Evolutionary conservation across 2,113 vertebrate genomes (phyloP), one percentile per base, ranked within the genome.

Genomic region (Barnardius zonarius): DNA sequence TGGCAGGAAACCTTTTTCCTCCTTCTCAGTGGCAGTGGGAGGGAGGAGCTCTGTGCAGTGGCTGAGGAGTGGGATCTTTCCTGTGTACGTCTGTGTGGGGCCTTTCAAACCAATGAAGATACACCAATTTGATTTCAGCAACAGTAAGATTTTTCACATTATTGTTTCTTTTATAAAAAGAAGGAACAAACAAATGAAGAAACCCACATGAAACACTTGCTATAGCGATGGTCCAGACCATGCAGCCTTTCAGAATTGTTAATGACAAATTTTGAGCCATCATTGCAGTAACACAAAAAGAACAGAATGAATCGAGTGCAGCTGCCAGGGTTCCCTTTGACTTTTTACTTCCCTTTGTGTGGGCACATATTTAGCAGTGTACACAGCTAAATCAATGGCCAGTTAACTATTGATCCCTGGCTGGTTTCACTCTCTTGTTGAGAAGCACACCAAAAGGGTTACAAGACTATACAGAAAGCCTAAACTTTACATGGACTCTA

Each of bases 331-430:
- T 13, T 94, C 28, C 52, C 57, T 83, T 75, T 88, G 79, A 75
- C 87, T 84, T 95, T 84, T 91, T 93, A 64, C 52, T 88, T 92
- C 75, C 51, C 33, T 86, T 88, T 83, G 73, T 57, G 64, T 41
- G 52, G 83, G 66, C 24, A 86, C 35, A 64, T 86, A 78, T 93
- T 90, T 83, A 96, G 78, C 46, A 41, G 43, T 0, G 12, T 24
- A 86, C 86, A 95, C 80, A 96, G 76, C 51, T 88, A 93, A 90
- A 95, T 92, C 95, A 86, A 88, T 81, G 68, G n/a, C 64, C 86
- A 86, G 73, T 78, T 88, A 92, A 59, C 61, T 94, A 94, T 64
- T 83, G 92, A 94, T 90, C 61, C 30, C 72, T 61, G 76, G 37
- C 73, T 93, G 63, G 76, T 70, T 88, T 70, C 51, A 74, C 41